Base-by-base conservation (phyloP, 37 sponge, comb jelly and placozoan genomes). In the Tethya wilhelma region DNA sequence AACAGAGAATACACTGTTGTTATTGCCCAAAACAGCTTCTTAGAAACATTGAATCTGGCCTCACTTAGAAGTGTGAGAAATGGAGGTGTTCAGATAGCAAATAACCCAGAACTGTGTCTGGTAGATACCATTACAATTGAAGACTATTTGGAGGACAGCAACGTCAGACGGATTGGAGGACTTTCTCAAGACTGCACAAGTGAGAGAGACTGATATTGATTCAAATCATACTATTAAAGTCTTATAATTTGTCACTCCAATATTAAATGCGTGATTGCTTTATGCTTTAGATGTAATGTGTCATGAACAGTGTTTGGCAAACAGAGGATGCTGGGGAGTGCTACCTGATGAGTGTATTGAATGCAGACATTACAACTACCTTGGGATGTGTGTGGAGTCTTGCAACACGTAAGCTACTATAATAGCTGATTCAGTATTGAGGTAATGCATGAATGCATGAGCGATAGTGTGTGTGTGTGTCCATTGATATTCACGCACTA, bases 61-160 rank as follows among this genome's bases (percentile, higher is more conserved):
- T 71, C 73, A 6, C 55, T 71, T 23, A 49, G 11, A n/a, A 9
- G 12, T 8, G n/a, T 71, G 8, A 29, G 20, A 8, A 44, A 46
- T 28, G 73, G 73, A 71, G 73, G 73, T 5, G 25, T 71, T 45
- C 8, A 31, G 55, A 71, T 71, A 5, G 55, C 49, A 8, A 46
- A 9, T 53, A 71, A 71, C 55, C 73, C 73, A 26, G 26, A 46
- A 28, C 69, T 67, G 12, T 67, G 69, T 34, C 69, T 67, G 69
- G 69, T 67, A 4, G 42, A 67, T 39, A 67, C 69, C n/a, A 29
- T 67, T 8, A 36, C 69, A 12, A 12, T 60, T 12, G 14, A 49
- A 49, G 63, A 60, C 28, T 26, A 60, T 60, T 23, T 60, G 25
- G 22, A 26, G 20, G 63, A 6, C 11, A 60, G 28, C 28, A 60